phyloP scores from a whole-genome alignment of 2,797 vertebrate species.

The Mormyrops boulengeri region DNA sequence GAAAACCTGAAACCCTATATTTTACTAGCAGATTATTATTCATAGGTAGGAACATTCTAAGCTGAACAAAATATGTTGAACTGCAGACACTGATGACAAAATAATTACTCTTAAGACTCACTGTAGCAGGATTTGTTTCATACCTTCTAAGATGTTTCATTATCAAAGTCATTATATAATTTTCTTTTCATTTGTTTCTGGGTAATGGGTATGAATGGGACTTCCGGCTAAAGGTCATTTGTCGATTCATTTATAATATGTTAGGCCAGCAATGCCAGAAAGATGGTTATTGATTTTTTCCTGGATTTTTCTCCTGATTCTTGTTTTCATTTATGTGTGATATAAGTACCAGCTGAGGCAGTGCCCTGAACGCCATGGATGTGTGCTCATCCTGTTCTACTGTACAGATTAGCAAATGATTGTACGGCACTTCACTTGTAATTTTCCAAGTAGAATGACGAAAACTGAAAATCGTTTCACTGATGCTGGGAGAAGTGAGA shows the following conservation, averaged over 20 bases:
- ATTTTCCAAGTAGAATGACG: neutral
- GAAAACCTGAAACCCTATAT: conserved; percentile 23
- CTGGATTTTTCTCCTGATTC: neutral
- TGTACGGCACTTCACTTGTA: too few species aligned
- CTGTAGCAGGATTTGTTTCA: neutral
- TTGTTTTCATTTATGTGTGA: neutral
- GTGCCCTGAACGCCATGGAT: neutral
- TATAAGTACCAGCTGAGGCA: neutral
- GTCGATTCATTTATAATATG: neutral
- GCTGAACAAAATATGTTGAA: conserved; percentile 1
- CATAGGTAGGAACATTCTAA: neutral
- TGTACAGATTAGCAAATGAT: neutral
- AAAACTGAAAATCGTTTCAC: neutral
- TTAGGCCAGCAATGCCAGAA: neutral
- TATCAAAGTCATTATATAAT: neutral
- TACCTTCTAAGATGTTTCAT: neutral
- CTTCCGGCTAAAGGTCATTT: neutral
- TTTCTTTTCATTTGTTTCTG: neutral
- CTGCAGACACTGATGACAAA: conserved; percentile 4
- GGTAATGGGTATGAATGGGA: neutral
- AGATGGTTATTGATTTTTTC: neutral
- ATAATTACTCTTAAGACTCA: conserved; percentile 19
- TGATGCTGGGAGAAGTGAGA: neutral
- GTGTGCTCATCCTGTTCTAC: neutral
- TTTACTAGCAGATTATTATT: conserved; percentile 18